Evolutionary conservation across 2,797 vertebrate genomes (phyloP).

Genomic region (Cyprinodon diabolis): DNA sequence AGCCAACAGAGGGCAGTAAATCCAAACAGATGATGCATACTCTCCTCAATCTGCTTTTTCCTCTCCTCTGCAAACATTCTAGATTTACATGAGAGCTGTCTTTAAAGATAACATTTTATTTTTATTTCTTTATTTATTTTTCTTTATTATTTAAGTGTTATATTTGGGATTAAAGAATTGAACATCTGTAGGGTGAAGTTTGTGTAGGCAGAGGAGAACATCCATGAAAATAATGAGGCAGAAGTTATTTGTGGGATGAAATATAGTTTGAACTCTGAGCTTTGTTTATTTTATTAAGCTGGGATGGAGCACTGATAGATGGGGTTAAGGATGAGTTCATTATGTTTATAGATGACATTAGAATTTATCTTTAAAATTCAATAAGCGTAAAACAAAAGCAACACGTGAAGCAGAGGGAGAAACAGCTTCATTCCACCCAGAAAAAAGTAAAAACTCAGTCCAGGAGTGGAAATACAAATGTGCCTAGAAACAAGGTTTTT

Average conservation of each 20-base stretch:
- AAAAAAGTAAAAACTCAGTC: not conserved
- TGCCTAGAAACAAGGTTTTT: not conserved
- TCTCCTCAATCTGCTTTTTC: too few species aligned
- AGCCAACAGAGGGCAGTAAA: not conserved
- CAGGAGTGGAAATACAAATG: not conserved
- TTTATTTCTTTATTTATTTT: too few species aligned
- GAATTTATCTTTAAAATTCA: too few species aligned
- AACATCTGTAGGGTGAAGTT: too few species aligned
- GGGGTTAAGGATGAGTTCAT: not conserved
- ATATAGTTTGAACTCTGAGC: not conserved
- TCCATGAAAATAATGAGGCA: not conserved
- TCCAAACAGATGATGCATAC: conserved; percentile 5
- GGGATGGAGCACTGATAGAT: not conserved
- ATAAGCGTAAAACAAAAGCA: too few species aligned
- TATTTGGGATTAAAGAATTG: too few species aligned
- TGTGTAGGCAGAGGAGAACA: not conserved
- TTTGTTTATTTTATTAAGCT: too few species aligned
- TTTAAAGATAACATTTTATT: too few species aligned
- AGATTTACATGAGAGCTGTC: not conserved
- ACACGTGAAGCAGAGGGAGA: too few species aligned
- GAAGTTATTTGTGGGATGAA: not conserved
- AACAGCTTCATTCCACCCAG: too few species aligned
- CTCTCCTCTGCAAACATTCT: not conserved
- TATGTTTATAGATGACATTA: not conserved
- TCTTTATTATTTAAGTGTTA: too few species aligned